Evolutionary conservation across 2,113 vertebrate genomes (phyloP), one percentile per base, ranked within the genome.

Genomic region (Corythornis cristatus): DNA sequence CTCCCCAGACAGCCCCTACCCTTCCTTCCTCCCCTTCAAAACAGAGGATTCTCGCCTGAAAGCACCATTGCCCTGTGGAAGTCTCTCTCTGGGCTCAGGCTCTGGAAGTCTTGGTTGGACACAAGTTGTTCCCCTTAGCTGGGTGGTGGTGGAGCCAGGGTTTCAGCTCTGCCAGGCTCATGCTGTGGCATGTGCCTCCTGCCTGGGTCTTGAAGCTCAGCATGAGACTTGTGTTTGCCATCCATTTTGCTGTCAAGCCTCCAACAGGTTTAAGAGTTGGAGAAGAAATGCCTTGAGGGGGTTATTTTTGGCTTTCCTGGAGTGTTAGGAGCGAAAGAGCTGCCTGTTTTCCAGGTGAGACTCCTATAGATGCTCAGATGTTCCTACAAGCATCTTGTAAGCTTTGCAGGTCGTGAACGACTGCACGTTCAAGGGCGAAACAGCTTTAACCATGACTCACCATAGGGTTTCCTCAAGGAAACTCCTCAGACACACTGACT

Each of bases 191-290:
- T 5, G 22, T 48, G 48, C n/a, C 43, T 85, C 43, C 79, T 66
- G 17, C 85, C 66, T 16, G 28, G 23, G 22, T 28, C 62, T 43
- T 33, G 72, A 74, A 70, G 50, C n/a, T 9, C 37, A 5, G 31
- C 29, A 18, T 3, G 13, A 42, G 57, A 18, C 14, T 76, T 58
- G 28, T 0, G 3, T 73, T 83, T 72, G 40, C 45, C 5, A 9
- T 58, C 72, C 2, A 0, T 74, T 81, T 82, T 67, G 11, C 43
- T 2, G 0, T 82, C 0, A 0, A 56, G 54, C 73, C 33, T 8
- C 42, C 1, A 0, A 3, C 12, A 56, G 33, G 42, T 80, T 86
- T 37, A 31, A n/a, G 75, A 45, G 15, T 29, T 11, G 5, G 57
- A 43, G 70, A 68, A 70, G 5, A 68, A 45, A 1, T 37, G 7